Evolutionary conservation across 2,888 invertebrate genomes (phyloP).

Genomic region (Sinodicranocentrus sp.): DNA sequence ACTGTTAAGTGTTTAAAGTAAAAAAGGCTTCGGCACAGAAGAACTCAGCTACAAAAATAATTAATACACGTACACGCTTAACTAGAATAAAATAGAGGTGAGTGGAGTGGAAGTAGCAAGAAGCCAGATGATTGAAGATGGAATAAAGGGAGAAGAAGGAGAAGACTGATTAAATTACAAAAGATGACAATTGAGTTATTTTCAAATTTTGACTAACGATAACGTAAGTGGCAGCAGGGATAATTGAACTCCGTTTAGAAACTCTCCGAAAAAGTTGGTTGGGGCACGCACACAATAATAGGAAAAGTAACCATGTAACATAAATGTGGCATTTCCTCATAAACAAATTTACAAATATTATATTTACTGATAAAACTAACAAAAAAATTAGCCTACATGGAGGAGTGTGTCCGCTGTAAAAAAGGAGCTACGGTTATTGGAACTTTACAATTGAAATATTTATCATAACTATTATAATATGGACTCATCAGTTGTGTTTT

Average conservation of each 20-base stretch:
- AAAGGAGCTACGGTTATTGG: background rate
- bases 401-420: background rate
- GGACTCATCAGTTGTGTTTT: slow-evolving; percentile 28
- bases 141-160: background rate
- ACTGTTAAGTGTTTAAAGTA: too few relatives aligned
- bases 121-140: background rate
- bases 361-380: background rate
- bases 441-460: background rate
- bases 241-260: too few relatives aligned
- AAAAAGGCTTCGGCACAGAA: slow-evolving; percentile 29
- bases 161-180: too few relatives aligned
- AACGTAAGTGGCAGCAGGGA: too few relatives aligned
- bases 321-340: slow-evolving; percentile 1
- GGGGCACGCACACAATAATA: too few relatives aligned
- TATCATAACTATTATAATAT: slow-evolving; percentile 14
- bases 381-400: slow-evolving; percentile 22
- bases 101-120: too few relatives aligned
- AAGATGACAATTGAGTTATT: too few relatives aligned
- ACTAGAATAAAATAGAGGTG: too few relatives aligned
- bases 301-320: background rate
- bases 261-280: too few relatives aligned
- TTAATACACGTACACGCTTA: too few relatives aligned
- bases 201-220: too few relatives aligned
- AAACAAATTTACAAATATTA: too few relatives aligned
- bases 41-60: background rate